These are phyloP conservation scores for Standfussiana lucernea DNA, from an alignment of 2,888 invertebrate genomes.

Conservation along the genomic window DNA sequence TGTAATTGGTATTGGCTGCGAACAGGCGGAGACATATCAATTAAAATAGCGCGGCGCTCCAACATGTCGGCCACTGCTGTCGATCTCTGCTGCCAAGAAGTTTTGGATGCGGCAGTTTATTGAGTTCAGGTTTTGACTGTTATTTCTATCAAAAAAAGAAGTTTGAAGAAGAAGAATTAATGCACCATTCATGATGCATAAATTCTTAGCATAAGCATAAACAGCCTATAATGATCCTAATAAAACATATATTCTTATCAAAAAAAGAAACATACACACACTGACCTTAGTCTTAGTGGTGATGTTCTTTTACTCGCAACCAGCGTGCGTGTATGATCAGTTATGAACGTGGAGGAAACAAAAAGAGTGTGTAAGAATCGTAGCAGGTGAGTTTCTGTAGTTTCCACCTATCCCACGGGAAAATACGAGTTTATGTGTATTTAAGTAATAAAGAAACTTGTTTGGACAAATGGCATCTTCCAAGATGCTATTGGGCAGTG, in stretches of 20 bases:
- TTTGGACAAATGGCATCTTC: too few species aligned
- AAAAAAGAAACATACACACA: too few species aligned
- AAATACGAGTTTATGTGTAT: too few species aligned
- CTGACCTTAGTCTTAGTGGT: too few species aligned
- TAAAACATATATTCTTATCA: too few species aligned
- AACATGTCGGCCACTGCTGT: conserved; percentile 71
- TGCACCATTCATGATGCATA: too few species aligned
- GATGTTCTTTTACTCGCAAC: too few species aligned
- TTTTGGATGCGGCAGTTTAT: conserved; percentile 61
- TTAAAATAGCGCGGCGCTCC: conserved; percentile 83
- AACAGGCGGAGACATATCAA: conserved; percentile 84
- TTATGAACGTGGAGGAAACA: neutral
- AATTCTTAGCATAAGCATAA: neutral
- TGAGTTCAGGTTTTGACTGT: neutral
- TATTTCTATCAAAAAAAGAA: neutral
- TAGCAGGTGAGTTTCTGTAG: neutral
- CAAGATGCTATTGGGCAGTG: too few species aligned
- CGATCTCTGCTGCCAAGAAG: conserved; percentile 23
- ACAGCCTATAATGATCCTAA: too few species aligned
- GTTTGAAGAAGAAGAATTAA: neutral
- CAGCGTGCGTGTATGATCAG: neutral
- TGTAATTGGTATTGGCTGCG: conserved; percentile 78
- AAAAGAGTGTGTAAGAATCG: neutral
- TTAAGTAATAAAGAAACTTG: too few species aligned
- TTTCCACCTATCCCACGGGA: neutral